Conservation (phyloP, 1,140 invertebrate genomes). For the Drosophila oshimai region DNA sequence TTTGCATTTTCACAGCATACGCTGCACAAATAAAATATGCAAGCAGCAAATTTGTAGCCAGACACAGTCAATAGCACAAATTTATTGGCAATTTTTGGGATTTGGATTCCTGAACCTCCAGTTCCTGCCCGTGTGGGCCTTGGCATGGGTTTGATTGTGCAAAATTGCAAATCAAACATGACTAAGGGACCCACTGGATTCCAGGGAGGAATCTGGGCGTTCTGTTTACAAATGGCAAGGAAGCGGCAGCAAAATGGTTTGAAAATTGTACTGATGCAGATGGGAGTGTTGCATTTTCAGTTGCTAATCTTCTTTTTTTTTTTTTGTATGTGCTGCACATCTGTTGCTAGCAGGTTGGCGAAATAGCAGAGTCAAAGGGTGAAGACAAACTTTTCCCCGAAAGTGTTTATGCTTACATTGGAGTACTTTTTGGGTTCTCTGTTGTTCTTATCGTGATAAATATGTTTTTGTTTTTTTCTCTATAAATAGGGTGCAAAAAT, state of each 20-base stretch:
- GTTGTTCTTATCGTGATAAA: too few relatives aligned
- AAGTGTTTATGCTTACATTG: not conserved
- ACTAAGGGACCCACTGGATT: slow-evolving; percentile 52
- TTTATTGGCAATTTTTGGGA: slow-evolving; percentile 50
- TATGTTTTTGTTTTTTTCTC: too few relatives aligned
- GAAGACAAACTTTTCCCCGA: not conserved
- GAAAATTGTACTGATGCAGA: slow-evolving; percentile 55
- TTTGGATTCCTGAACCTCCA: slow-evolving; percentile 11
- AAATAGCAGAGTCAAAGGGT: not conserved
- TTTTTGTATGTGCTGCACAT: slow-evolving; percentile 40
- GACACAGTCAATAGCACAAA: slow-evolving; percentile 47
- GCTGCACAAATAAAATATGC: slow-evolving; percentile 45
- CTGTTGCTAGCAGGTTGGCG: slow-evolving; percentile 27
- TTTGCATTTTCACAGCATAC: slow-evolving; percentile 42
- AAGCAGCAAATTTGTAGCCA: slow-evolving; percentile 46
- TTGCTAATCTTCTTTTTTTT: not conserved
- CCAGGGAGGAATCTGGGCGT: slow-evolving; percentile 2
- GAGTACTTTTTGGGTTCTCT: too few relatives aligned
- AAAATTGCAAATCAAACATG: slow-evolving; percentile 79
- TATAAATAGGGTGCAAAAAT: too few relatives aligned
- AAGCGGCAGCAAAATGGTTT: slow-evolving; percentile 52
- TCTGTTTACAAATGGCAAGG: slow-evolving; percentile 19
- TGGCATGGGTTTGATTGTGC: slow-evolving; percentile 58
- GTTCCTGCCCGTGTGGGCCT: not conserved
- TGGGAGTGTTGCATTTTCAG: slow-evolving; percentile 15